These are phyloP conservation scores for Mizuhopecten yessoensis DNA, from an alignment of 1,140 invertebrate genomes.

Conservation along the genomic window DNA sequence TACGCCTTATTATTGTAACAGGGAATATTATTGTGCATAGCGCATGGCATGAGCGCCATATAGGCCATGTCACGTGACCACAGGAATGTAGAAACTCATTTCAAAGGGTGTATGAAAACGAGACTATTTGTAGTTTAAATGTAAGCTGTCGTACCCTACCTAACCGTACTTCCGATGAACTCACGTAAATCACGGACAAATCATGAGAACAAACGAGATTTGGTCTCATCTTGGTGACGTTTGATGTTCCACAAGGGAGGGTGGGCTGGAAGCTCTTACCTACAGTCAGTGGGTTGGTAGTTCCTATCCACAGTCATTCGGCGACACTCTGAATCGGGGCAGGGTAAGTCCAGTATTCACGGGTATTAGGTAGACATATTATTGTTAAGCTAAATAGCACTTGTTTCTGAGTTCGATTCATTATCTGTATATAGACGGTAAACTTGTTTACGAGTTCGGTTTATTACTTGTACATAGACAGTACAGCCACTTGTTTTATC, in stretches of 20 bases:
- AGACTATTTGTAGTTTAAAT: constrained; percentile 29
- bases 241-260: no score
- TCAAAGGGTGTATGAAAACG: constrained; percentile 5
- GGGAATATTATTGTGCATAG: constrained; percentile 16
- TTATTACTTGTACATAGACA: neutral
- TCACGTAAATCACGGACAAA: neutral
- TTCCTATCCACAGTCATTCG: neutral
- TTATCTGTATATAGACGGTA: neutral
- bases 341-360: neutral
- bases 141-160: neutral
- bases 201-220: neutral
- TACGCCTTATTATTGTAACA: constrained; percentile 34
- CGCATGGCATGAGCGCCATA: neutral
- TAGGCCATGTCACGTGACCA: neutral
- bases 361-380: neutral
- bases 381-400: neutral
- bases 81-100: constrained; percentile 20
- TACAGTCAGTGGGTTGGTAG: neutral
- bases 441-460: neutral
- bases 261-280: neutral
- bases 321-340: neutral
- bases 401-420: neutral
- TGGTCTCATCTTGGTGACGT: neutral
- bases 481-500: constrained; percentile 18
- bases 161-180: neutral